phyloP scores from a whole-genome alignment of 2,113 vertebrate genomes.

The Actinemys pallida region DNA sequence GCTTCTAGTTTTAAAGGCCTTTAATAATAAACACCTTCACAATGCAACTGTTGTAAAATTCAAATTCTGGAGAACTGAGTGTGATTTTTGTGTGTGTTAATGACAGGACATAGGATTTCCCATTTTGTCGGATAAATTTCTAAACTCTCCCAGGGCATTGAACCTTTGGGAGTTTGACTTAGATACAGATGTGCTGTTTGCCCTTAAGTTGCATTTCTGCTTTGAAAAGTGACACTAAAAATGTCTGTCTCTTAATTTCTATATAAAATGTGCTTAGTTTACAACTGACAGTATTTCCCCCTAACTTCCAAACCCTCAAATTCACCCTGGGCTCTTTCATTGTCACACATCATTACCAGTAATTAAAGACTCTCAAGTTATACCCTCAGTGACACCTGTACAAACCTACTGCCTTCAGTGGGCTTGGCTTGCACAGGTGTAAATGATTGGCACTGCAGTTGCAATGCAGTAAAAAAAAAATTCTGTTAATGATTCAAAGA shows the following conservation, averaged over 20 bases:
- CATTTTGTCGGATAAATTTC: background rate
- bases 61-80: background rate
- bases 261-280: background rate
- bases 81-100: background rate
- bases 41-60: background rate
- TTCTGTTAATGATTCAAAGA: background rate
- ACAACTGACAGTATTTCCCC: background rate
- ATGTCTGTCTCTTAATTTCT: background rate
- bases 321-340: background rate
- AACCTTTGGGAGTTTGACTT: background rate
- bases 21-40: background rate
- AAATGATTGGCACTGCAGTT: background rate
- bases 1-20: constrained; percentile 8
- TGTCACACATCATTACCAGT: background rate
- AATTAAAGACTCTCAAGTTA: background rate
- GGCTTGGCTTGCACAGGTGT: background rate
- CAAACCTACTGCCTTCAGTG: background rate
- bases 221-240: background rate
- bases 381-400: background rate
- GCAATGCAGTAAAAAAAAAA: background rate
- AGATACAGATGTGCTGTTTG: background rate
- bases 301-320: background rate
- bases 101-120: constrained; percentile 19
- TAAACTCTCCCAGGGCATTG: background rate
- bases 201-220: background rate